Evolutionary conservation across 2,797 vertebrate genomes (phyloP).

Genomic region (Mionectes olivaceus): DNA sequence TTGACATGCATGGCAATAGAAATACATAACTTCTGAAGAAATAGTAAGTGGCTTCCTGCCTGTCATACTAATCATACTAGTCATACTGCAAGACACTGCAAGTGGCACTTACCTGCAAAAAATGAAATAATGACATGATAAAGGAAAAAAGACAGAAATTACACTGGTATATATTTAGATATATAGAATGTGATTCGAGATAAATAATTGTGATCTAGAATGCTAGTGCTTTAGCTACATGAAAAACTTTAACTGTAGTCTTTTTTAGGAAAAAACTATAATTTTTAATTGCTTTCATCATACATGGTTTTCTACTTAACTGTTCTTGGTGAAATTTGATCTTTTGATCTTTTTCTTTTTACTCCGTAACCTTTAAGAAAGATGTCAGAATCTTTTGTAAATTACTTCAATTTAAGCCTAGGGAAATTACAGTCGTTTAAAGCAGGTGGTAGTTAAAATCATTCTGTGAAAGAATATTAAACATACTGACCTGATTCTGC

Average conservation of each 20-base stretch:
- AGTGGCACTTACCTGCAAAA: neutral
- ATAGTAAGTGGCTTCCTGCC: neutral
- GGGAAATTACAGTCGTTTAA: neutral
- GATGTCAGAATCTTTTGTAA: neutral
- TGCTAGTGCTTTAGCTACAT: neutral
- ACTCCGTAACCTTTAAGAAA: neutral
- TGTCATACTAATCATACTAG: neutral
- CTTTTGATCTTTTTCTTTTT: neutral
- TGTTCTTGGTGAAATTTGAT: neutral
- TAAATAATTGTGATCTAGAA: neutral
- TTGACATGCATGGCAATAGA: neutral
- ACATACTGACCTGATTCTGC: neutral
- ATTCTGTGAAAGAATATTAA: neutral
- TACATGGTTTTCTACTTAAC: neutral
- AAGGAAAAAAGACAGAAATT: neutral
- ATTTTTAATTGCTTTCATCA: neutral
- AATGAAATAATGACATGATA: neutral
- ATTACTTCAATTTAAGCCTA: neutral
- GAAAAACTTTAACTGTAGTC: neutral
- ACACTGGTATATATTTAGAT: neutral
- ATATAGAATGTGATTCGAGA: neutral
- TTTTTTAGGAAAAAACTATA: neutral
- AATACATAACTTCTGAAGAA: neutral
- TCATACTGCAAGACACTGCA: neutral
- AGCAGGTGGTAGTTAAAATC: neutral